These are phyloP conservation scores for Trichopoda pennipes DNA, from an alignment of 2,888 invertebrate species.

Conservation along the genomic window DNA sequence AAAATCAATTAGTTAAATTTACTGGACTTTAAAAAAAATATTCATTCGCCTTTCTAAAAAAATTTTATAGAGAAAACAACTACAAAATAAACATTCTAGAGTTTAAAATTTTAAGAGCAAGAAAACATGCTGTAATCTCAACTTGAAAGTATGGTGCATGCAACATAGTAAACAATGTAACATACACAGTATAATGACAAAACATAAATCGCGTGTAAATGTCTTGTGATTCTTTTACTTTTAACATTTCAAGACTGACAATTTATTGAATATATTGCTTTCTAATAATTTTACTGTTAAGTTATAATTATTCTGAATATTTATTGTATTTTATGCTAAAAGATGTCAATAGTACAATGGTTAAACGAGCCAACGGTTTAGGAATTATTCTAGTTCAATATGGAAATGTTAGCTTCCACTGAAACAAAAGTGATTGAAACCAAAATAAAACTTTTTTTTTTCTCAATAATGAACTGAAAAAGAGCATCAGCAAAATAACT, in stretches of 20 bases:
- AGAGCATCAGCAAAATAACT: too few species aligned
- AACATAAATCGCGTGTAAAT: slow-evolving; percentile 54
- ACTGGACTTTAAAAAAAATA: background rate
- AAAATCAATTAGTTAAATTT: slow-evolving; percentile 37
- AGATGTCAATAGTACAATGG: background rate
- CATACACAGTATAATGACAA: slow-evolving; percentile 25
- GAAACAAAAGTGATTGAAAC: too few species aligned
- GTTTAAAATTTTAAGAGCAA: background rate
- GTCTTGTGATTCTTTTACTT: slow-evolving; percentile 15
- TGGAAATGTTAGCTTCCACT: too few species aligned
- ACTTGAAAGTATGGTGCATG: slow-evolving; percentile 47
- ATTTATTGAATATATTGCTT: slow-evolving; percentile 66
- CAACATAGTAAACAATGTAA: slow-evolving; percentile 28
- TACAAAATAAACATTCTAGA: background rate
- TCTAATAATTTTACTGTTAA: slow-evolving; percentile 55
- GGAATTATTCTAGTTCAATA: too few species aligned
- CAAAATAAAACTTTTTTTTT: too few species aligned
- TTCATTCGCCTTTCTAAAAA: slow-evolving; percentile 44
- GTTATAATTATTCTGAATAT: slow-evolving; percentile 44
- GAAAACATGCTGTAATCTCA: background rate
- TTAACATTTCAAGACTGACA: slow-evolving; percentile 47
- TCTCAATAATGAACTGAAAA: too few species aligned
- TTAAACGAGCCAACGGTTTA: background rate
- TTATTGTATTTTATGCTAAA: slow-evolving; percentile 17
- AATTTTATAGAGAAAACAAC: background rate